Evolutionary conservation across 2,888 invertebrate species (phyloP).

Genomic region (Melanargia galathea): DNA sequence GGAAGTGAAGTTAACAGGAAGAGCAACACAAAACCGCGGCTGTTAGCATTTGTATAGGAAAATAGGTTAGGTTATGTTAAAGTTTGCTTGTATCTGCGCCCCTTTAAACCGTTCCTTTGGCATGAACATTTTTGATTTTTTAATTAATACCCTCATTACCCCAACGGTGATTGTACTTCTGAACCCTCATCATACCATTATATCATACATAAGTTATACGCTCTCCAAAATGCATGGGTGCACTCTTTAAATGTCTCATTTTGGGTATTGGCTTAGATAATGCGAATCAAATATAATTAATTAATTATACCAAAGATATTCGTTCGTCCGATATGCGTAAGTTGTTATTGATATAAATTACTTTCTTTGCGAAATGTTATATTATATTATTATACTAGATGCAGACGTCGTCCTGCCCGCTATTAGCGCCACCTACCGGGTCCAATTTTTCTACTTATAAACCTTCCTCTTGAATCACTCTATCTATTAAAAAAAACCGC

Average conservation of each 20-base stretch:
- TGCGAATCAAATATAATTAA: not conserved
- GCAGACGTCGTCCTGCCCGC: no score
- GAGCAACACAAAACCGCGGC: no score
- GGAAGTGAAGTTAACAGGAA: no score
- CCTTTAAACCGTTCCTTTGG: slow-evolving; percentile 5
- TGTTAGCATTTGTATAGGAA: no score
- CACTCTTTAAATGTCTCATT: slow-evolving; percentile 23
- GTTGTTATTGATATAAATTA: not conserved
- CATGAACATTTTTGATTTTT: slow-evolving; percentile 19
- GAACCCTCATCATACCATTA: slow-evolving; percentile 18
- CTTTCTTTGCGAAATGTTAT: not conserved
- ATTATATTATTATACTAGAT: no score
- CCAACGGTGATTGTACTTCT: slow-evolving; percentile 25
- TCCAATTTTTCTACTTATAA: no score
- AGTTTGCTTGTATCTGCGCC: not conserved
- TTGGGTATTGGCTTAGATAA: slow-evolving; percentile 26
- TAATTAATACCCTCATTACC: slow-evolving; percentile 17
- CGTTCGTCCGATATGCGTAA: not conserved
- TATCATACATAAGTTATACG: slow-evolving; percentile 15
- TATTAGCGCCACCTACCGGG: no score
- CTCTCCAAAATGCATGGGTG: slow-evolving; percentile 31
- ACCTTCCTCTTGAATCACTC: no score
- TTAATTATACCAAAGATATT: not conserved
- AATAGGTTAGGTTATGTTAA: slow-evolving; percentile 9
- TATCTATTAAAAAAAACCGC: no score